Percentiles rank a stretch among this genome's conserved stretches.
Evolutionary conservation across 2,888 invertebrate species (phyloP).

Genomic region (Apodemia duryi): DNA sequence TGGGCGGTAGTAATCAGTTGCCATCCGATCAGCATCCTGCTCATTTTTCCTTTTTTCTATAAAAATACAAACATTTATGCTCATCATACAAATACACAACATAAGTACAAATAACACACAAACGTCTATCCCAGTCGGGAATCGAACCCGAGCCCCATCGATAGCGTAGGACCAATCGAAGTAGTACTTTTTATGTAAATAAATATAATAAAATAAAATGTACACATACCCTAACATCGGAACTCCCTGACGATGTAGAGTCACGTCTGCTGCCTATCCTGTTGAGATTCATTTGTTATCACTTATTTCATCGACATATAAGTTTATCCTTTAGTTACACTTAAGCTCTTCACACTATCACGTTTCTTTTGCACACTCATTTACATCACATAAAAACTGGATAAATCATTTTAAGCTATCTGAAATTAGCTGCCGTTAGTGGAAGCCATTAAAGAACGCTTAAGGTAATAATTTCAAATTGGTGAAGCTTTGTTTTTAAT

Average conservation of each 20-base stretch:
- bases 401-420: conserved; percentile 20
- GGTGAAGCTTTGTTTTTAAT: conserved; percentile 27
- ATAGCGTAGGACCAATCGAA: too few relatives aligned
- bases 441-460: conserved; percentile 28
- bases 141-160: too few relatives aligned
- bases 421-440: conserved; percentile 24
- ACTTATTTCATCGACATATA: not conserved
- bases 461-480: conserved; percentile 27
- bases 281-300: conserved; percentile 44
- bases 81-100: too few relatives aligned
- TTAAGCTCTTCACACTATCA: conserved; percentile 21
- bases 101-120: too few relatives aligned
- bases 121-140: too few relatives aligned
- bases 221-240: conserved; percentile 59
- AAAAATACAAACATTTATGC: too few relatives aligned
- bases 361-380: conserved; percentile 20
- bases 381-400: conserved; percentile 17
- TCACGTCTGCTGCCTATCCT: conserved; percentile 55
- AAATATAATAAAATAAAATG: too few relatives aligned
- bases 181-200: too few relatives aligned
- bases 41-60: too few relatives aligned
- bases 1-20: too few relatives aligned
- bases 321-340: conserved; percentile 18
- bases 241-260: conserved; percentile 65
- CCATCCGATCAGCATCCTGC: too few relatives aligned